Evolutionary conservation across 2,888 invertebrate genomes (phyloP).

Genomic region (Orthosia incerta): DNA sequence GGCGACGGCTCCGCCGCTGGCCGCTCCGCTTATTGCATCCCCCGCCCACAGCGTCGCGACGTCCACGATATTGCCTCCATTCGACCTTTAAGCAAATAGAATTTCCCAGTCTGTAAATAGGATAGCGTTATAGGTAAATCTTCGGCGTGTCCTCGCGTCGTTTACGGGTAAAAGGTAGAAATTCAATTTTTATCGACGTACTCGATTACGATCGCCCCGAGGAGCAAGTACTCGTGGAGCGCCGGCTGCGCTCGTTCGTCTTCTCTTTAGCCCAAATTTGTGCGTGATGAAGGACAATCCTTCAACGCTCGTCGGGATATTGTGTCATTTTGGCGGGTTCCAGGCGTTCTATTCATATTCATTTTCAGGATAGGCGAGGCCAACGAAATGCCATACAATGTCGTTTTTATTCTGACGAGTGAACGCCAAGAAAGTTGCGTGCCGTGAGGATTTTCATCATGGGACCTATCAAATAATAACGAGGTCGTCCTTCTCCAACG

Average conservation of each 20-base stretch:
- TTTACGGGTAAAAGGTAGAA: constrained; percentile 81
- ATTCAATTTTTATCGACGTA: constrained; percentile 84
- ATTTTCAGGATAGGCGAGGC: constrained; percentile 77
- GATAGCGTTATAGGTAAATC: constrained; percentile 87
- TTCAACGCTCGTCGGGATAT: constrained; percentile 84
- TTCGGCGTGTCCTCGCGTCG: constrained; percentile 78
- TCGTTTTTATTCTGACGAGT: constrained; percentile 88
- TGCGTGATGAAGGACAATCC: constrained; percentile 88
- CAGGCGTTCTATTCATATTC: constrained; percentile 85
- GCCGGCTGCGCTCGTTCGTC: constrained; percentile 60
- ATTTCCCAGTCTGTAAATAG: constrained; percentile 89
- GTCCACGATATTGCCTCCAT: constrained; percentile 90
- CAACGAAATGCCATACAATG: constrained; percentile 84
- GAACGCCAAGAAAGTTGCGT: constrained; percentile 88
- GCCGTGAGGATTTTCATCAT: constrained; percentile 87
- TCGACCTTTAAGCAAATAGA: constrained; percentile 90
- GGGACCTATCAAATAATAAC: constrained; percentile 89
- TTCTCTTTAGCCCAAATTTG: constrained; percentile 77
- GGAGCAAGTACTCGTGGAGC: constrained; percentile 55
- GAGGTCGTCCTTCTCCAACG: constrained; percentile 83
- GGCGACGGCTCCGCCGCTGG: constrained; percentile 89
- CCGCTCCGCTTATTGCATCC: constrained; percentile 90
- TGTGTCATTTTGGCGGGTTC: constrained; percentile 80
- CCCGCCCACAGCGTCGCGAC: constrained; percentile 87
- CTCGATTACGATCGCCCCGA: constrained; percentile 77